Evolutionary conservation across 2,797 vertebrate genomes (phyloP).

Genomic region (Dromococcyx pavoninus): DNA sequence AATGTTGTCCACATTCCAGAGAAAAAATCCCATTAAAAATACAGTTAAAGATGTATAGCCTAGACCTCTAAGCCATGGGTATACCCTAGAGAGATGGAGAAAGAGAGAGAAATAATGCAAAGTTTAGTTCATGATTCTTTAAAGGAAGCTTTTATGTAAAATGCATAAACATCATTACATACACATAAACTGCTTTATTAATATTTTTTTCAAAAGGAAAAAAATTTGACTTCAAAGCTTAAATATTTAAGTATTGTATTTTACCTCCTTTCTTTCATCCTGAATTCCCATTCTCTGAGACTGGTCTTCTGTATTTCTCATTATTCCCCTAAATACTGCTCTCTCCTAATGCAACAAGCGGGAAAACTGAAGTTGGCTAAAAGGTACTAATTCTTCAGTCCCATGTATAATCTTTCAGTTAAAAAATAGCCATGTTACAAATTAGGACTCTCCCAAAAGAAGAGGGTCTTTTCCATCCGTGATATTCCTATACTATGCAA

Average conservation of each 20-base stretch:
- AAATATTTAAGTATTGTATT: background rate
- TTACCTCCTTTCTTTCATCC: background rate
- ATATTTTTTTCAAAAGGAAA: background rate
- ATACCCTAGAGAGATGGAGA: slow-evolving; percentile 82
- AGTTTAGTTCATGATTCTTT: background rate
- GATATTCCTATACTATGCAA: background rate
- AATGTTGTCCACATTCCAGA: slow-evolving; percentile 98
- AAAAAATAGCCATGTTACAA: background rate
- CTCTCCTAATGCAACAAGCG: fast-evolving
- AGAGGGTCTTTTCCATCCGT: background rate
- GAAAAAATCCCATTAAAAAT: slow-evolving; percentile 92
- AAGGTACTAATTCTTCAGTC: background rate
- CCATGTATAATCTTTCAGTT: background rate
- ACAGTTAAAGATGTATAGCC: slow-evolving; percentile 90
- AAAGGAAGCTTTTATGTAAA: background rate
- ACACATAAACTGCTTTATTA: background rate
- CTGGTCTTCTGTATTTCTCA: background rate
- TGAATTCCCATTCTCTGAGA: background rate
- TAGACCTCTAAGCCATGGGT: slow-evolving; percentile 91
- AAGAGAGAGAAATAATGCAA: slow-evolving; percentile 7
- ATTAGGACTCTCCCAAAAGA: background rate
- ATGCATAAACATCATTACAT: background rate
- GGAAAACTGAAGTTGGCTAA: background rate
- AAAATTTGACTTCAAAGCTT: background rate
- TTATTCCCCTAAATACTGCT: background rate